A percentile compares a stretch with the other conserved stretches of the same genome.
These are phyloP conservation scores for Andrena dorsata DNA, from an alignment of 2,888 invertebrate species.

Conservation along the genomic window DNA sequence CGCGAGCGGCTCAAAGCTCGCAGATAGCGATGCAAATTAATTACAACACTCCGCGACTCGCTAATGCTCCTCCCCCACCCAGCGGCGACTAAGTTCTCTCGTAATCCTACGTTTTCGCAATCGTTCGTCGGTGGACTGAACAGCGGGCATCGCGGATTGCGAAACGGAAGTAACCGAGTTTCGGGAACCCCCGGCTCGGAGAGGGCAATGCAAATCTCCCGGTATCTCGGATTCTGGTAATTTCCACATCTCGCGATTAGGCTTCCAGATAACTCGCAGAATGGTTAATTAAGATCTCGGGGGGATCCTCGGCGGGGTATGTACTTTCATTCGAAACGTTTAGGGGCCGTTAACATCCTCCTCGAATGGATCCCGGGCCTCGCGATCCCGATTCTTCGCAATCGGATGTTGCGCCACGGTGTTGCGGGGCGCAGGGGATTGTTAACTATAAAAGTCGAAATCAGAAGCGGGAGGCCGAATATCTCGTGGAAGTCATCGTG, in stretches of 20 bases:
- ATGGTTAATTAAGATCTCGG: slow-evolving; percentile 1
- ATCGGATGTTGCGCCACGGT: slow-evolving; percentile 32
- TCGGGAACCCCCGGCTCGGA: background rate
- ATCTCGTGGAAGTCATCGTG: slow-evolving; percentile 52
- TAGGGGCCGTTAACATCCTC: background rate
- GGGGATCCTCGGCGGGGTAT: too few species aligned
- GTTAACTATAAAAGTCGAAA: slow-evolving; percentile 56
- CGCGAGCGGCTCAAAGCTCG: background rate
- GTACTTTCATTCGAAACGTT: background rate
- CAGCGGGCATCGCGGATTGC: background rate
- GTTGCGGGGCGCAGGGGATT: background rate
- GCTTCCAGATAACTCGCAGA: background rate
- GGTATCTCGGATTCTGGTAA: background rate
- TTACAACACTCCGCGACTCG: slow-evolving; percentile 8
- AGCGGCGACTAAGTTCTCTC: slow-evolving; percentile 16
- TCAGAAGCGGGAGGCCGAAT: slow-evolving; percentile 36
- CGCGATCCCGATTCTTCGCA: slow-evolving; percentile 8
- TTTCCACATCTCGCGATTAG: background rate
- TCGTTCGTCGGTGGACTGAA: slow-evolving; percentile 1
- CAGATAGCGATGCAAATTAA: slow-evolving; percentile 35
- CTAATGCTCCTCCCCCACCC: background rate
- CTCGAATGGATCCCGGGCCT: background rate
- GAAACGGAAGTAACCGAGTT: background rate
- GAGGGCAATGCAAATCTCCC: background rate
- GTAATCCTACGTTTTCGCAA: background rate